Evolutionary conservation across 2,888 invertebrate genomes (phyloP), one percentile per base, ranked within the genome.

Genomic region (Actias luna): DNA sequence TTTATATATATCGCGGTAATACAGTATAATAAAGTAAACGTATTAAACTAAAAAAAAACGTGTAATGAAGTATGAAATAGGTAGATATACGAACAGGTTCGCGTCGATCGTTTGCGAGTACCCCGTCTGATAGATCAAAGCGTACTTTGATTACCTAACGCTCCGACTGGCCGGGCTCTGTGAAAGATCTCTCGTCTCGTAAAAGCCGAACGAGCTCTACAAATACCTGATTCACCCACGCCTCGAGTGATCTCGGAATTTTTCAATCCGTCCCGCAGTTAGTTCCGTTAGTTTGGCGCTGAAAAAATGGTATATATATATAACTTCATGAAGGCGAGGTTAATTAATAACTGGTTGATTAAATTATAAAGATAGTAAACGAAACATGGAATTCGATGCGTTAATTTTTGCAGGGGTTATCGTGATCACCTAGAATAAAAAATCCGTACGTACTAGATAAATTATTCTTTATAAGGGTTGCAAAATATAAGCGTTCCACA

Each of bases 121-220:
- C 46, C 25, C 16, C 46, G 46, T 50, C 12, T 50, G 46, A 50
- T 50, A 50, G 46, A 50, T 50, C 46, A 50, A 50, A 50, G 46
- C 46, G 46, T 50, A 25, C 25, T 25, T 50, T 50, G 25, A 50
- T 50, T 50, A 50, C 12, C 46, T 25, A 50, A 22, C 46, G 46
- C 46, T 50, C 25, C 46, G 46, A 25, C 25, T 25, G 22, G 46
- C 46, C 46, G 25, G 12, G 46, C 25, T 50, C 25, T 25, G 46
- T 50, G 46, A 50, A 50, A 50, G 25, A 50, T 50, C 12, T 22
- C 46, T 50, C 46, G 14, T 50, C 46, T 50, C 22, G 22, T 12
- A 50, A 12, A 50, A 50, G 22, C 46, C 46, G 12, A 50, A 50
- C 25, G 46, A 12, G 22, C 7, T 25, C 25, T 50, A 50, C 25